phyloP scores from a whole-genome alignment of 1,140 invertebrate genomes.

The Ceratitis capitata region DNA sequence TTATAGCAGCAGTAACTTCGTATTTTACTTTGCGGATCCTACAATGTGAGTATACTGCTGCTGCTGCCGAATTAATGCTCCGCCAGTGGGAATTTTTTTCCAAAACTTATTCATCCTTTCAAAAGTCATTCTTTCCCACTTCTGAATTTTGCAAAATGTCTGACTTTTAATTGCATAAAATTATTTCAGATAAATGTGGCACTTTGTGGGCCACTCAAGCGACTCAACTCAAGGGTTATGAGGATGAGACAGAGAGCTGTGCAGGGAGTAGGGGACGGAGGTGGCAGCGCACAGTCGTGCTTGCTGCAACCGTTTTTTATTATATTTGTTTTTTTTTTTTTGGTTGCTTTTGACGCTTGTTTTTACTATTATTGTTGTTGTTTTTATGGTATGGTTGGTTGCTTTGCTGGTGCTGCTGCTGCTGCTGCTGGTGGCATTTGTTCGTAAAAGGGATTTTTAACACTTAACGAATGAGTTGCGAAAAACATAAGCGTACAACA shows the following conservation, averaged over 20 bases:
- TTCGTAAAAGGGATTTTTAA: conserved; percentile 22
- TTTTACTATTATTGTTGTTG: not conserved
- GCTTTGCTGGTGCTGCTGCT: not conserved
- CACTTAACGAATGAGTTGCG: conserved; percentile 30
- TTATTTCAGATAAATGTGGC: conserved; percentile 34
- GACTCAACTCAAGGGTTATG: no score
- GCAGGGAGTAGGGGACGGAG: not conserved
- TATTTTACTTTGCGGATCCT: not conserved
- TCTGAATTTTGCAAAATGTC: conserved; percentile 23
- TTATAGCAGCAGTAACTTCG: not conserved
- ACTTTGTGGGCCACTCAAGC: conserved; percentile 30
- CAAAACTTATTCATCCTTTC: not conserved
- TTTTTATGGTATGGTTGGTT: not conserved
- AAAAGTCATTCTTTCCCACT: conserved; percentile 4
- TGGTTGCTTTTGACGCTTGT: not conserved
- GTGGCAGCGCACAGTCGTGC: no score
- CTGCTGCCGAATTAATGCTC: not conserved
- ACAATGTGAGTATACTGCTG: not conserved
- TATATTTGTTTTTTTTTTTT: not conserved
- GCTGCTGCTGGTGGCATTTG: not conserved
- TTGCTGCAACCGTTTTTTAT: no score
- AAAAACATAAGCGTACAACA: conserved; percentile 19
- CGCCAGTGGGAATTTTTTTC: not conserved
- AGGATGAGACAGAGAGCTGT: not conserved
- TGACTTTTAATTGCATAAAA: conserved; percentile 37